Evolutionary conservation across 2,113 vertebrate genomes (phyloP), one percentile per base, ranked within the genome.

Genomic region (Nerophis ophidion): DNA sequence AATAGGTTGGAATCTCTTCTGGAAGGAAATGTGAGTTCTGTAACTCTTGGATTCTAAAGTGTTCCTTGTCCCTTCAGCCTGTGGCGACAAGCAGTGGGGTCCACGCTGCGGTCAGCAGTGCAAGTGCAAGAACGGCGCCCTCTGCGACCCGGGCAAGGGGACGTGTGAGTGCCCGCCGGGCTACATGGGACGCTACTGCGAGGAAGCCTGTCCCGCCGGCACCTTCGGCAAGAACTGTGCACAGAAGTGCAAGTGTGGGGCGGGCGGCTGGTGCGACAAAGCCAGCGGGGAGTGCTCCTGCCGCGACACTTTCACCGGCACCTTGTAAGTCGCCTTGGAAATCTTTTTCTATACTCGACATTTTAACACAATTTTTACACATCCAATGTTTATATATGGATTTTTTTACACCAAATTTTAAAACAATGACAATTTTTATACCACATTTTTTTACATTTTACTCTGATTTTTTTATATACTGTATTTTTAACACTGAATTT

Each of bases 261-360:
- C 86, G 0, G 88, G 80, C 5, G 90, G 89, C 0, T 74, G 77
- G 64, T 98, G 95, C 6, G 67, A 93, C 13, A 75, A 79, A 65
- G 75, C 72, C 54, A 91, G 90, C 0, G 95, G 95, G 4, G 92
- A 93, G 75, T 98, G 95, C 61, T 14, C 71, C 6, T 98, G 95
- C 81, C 87, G 84, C 2, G 81, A 38, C 0, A 82, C 79, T 48
- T 89, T 88, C 75, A 87, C 91, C 0, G 94, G 94, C n/a, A 90
- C 93, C 17, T 89, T 90, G 95, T 97, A 57, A 86, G 92, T 91
- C 3, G 51, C 4, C 13, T 4, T 7, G 8, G 13, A 36, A 44
- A 26, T 26, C 1, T 26, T 26, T 26, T 26, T 26, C 3, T 26
- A 26, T 26, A 26, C 26, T 26, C 26, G 3, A 26, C 26, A 3